Conservation (phyloP, 2,113 vertebrate genomes). For the Gulo gulo region DNA sequence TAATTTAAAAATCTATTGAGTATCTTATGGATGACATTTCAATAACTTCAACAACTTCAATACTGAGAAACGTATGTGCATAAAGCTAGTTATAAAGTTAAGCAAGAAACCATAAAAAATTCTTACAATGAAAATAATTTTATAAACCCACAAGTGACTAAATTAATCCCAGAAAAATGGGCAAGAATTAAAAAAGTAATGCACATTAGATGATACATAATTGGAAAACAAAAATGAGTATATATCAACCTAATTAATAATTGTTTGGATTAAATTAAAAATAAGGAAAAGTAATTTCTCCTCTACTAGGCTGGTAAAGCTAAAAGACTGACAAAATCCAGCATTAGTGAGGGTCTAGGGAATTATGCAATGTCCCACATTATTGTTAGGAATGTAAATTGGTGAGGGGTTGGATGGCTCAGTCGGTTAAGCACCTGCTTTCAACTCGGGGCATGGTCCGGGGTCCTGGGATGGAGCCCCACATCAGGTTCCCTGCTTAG, state of each 20-base stretch:
- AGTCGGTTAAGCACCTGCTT: too few relatives aligned
- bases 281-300: slow-evolving; percentile 1
- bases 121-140: background rate
- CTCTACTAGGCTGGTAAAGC: background rate
- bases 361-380: background rate
- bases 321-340: background rate
- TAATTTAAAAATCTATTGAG: background rate
- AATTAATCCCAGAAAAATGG: background rate
- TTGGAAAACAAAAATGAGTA: background rate
- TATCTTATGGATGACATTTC: background rate
- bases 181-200: background rate
- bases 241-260: background rate
- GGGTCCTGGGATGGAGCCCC: too few relatives aligned
- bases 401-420: too few relatives aligned
- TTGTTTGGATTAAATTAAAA: slow-evolving; percentile 1
- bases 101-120: background rate
- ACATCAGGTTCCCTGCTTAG: too few relatives aligned
- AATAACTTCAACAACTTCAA: background rate
- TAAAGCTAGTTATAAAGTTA: background rate
- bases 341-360: background rate
- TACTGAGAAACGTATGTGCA: background rate
- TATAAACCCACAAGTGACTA: background rate
- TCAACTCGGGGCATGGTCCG: too few relatives aligned
- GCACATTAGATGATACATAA: background rate
- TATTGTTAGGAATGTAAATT: background rate